These are phyloP conservation scores for Pediacus dermestoides DNA, from an alignment of 2,888 invertebrate genomes.

Conservation along the genomic window DNA sequence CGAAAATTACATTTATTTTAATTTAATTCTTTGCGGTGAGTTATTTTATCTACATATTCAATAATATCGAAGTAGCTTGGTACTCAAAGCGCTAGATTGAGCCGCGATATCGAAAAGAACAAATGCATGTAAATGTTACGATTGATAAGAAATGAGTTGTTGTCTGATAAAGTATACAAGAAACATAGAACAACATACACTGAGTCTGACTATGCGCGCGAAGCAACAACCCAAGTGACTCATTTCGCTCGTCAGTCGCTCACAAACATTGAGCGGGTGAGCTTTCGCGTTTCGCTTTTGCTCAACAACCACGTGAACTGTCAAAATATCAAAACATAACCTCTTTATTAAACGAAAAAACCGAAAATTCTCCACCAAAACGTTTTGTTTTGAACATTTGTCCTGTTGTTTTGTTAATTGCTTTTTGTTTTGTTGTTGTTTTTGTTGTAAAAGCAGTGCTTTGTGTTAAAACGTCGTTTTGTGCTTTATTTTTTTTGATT, in stretches of 20 bases:
- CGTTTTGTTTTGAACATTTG: constrained; percentile 12
- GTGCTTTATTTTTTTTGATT: constrained; percentile 24
- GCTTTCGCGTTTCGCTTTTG: constrained; percentile 26
- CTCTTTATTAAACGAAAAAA: too few relatives aligned
- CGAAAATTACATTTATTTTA: too few relatives aligned
- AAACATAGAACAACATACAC: constrained; percentile 21
- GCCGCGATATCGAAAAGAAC: constrained; percentile 23
- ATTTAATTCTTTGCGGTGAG: too few relatives aligned
- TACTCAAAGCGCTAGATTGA: too few relatives aligned
- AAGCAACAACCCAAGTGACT: constrained; percentile 37
- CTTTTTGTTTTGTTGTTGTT: constrained; percentile 17
- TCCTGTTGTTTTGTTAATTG: constrained; percentile 15
- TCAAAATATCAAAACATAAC: too few relatives aligned
- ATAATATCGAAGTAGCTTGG: too few relatives aligned
- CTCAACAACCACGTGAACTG: constrained; percentile 32
- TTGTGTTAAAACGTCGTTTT: constrained; percentile 18
- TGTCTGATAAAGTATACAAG: constrained; percentile 31
- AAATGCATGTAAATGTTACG: constrained; percentile 34
- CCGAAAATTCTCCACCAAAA: constrained; percentile 25
- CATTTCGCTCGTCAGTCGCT: constrained; percentile 33
- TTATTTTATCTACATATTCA: too few relatives aligned
- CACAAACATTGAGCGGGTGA: constrained; percentile 33
- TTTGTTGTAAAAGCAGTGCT: constrained; percentile 12
- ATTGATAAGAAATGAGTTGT: constrained; percentile 35
- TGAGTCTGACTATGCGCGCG: constrained; percentile 23